Base-by-base conservation (phyloP, 2,113 vertebrate genomes). In the Gymnogyps californianus region DNA sequence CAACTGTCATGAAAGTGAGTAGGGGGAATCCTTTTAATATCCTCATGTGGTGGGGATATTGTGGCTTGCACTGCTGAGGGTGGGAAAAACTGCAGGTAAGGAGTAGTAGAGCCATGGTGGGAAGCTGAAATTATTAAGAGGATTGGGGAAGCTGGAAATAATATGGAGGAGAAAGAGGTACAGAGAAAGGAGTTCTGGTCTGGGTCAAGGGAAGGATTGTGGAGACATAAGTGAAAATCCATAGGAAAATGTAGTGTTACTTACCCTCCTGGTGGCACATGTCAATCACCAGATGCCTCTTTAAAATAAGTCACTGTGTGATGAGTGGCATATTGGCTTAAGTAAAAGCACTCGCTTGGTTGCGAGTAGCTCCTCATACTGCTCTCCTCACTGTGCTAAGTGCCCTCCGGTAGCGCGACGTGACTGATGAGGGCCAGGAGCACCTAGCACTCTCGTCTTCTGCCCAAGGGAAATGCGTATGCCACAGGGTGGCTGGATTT, bases 381-480 rank as follows among this genome's bases (percentile, higher is more conserved):
- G 3, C 36, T 57, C 10, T 80, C 31, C n/a, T 77, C 28, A 3
- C 51, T 29, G 38, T 51, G 59, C 32, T 21, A 21, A 40, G 47
- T 62, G 77, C 82, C 61, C 47, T 80, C 32, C 0, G 2, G 4
- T 57, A 59, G 59, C 4, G 3, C 5, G 4, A 9, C 3, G 3
- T 81, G 77, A 64, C 32, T 51, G 31, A 31, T 24, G 20, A 29
- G 54, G 71, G 40, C 77, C 51, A 24, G 3, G 8, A 57, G 49
- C 25, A 4, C 16, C 46, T 28, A 8, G 7, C 31, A 1, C 26
- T 59, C 11, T 28, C 0, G 0, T 82, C 49, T 57, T 71, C 58
- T 65, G 31, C 58, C 49, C 15, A 3, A 28, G 31, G 32, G 18
- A 55, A 75, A 83, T 65, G 18, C 1, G 0, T 34, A 5, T 76